Evolutionary conservation across 2,797 vertebrate genomes (phyloP), one percentile per base, ranked within the genome.

Genomic region (Avahi laniger): DNA sequence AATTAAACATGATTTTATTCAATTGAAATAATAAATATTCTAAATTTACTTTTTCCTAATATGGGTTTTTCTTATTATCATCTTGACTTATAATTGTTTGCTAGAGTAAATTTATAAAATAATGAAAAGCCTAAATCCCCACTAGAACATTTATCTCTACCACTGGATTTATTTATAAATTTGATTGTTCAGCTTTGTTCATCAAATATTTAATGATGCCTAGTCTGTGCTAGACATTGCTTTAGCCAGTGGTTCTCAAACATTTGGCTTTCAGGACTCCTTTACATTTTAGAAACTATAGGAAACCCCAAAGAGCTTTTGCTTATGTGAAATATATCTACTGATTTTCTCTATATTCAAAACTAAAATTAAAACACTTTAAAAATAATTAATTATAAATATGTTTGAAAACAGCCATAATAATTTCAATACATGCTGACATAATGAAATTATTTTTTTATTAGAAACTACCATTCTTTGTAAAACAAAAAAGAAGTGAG

Each of bases 1-100:
- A 97, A 98, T 61, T 26, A 88, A 97, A 17, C 38, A 61, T 4
- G 0, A 22, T 96, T 97, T 96, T 91, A 90, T 38, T 95, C 24
- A 54, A 72, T 83, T 35, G 26, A 87, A 76, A 41, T 81, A 94
- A 97, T 78, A 80, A 90, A 50, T 81, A 95, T 48, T 92, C 28
- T 30, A 78, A 54, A 0, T 72, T 72, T 65, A 78, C 35, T 85
- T 95, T 80, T 69, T 35, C 18, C 6, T 41, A 14, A 43, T 80
- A 63, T 30, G 33, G 8, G 2, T 69, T 88, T 92, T 92, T 14
- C 35, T 61, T 28, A 57, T 92, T 41, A 18, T 67, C 1, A 82
- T 79, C 14, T 61, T 96, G 7, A 50, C 65, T 75, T 35, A 24
- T 1, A 69, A 83, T 59, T 93, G 7, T 57, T 72, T 57, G 3